Percentiles rank a stretch among this genome's conserved stretches.
Conservation (phyloP, 2,888 invertebrate genomes). For the Hirtodrosophila duncani region DNA sequence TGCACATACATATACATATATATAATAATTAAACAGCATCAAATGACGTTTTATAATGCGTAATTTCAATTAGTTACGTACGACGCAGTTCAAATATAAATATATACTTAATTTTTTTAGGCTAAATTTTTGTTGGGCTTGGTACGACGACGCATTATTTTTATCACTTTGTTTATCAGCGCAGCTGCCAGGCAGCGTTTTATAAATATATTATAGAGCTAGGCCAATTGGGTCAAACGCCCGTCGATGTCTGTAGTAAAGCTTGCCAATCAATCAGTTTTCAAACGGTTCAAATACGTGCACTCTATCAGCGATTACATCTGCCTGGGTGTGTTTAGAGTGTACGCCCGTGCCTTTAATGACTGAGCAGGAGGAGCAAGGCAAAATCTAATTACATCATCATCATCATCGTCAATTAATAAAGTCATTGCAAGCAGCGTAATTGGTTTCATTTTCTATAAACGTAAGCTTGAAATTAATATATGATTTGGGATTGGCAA, state of each 20-base stretch:
- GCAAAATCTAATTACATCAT: too few relatives aligned
- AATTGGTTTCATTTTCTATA: too few relatives aligned
- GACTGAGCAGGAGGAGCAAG: too few relatives aligned
- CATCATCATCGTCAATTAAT: neutral
- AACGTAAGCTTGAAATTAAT: too few relatives aligned
- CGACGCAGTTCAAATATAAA: constrained; percentile 50
- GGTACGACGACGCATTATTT: constrained; percentile 54
- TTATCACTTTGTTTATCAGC: constrained; percentile 64
- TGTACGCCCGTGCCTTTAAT: too few relatives aligned
- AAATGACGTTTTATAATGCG: constrained; percentile 50
- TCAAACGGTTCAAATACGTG: neutral
- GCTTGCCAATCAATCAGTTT: constrained; percentile 1
- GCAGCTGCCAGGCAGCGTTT: neutral
- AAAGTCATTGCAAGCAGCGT: neutral
- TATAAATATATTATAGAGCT: neutral
- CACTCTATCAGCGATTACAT: constrained; percentile 4
- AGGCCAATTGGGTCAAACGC: constrained; percentile 38
- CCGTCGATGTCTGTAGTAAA: constrained; percentile 9
- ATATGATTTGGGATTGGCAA: too few relatives aligned
- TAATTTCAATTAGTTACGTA: constrained; percentile 55
- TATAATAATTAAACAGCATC: constrained; percentile 7
- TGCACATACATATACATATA: constrained; percentile 4
- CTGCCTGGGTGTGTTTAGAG: neutral
- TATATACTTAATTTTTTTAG: constrained; percentile 31
- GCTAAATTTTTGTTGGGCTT: constrained; percentile 19